These are phyloP conservation scores for Dryococelus australis DNA, from an alignment of 2,888 invertebrate species.

Conservation along the genomic window DNA sequence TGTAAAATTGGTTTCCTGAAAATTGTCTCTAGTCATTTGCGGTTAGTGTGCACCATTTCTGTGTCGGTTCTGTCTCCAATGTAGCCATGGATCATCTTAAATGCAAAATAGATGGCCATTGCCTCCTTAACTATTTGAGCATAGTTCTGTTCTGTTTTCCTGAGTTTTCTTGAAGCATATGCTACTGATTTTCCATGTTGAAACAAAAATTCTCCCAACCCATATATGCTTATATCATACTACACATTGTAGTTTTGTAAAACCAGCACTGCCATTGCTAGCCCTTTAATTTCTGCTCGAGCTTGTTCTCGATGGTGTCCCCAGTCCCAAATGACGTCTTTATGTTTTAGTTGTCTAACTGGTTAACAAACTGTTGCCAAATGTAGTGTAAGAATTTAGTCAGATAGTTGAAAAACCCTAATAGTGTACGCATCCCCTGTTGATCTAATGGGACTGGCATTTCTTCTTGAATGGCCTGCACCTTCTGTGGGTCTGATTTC, in stretches of 20 bases:
- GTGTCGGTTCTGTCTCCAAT: background rate
- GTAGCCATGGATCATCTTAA: background rate
- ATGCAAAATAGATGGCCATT: background rate
- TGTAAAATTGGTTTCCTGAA: background rate
- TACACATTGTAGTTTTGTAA: background rate
- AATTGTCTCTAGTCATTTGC: background rate
- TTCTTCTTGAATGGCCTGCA: background rate
- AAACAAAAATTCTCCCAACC: background rate
- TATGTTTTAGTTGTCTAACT: background rate
- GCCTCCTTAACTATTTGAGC: background rate
- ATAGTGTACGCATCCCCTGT: background rate
- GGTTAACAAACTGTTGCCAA: background rate
- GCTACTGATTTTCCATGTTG: background rate
- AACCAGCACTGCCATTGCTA: background rate
- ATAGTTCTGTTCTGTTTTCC: background rate
- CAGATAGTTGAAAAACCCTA: slow-evolving; percentile 23
- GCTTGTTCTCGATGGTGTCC: background rate
- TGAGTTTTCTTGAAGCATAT: background rate
- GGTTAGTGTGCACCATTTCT: background rate
- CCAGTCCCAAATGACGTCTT: background rate
- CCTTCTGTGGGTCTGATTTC: slow-evolving; percentile 6
- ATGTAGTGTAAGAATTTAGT: background rate
- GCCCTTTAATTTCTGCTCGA: background rate
- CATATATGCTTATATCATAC: background rate
- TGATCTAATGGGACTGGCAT: background rate